Base-by-base conservation (phyloP, 1,140 invertebrate species). In the Aplysia californica region DNA sequence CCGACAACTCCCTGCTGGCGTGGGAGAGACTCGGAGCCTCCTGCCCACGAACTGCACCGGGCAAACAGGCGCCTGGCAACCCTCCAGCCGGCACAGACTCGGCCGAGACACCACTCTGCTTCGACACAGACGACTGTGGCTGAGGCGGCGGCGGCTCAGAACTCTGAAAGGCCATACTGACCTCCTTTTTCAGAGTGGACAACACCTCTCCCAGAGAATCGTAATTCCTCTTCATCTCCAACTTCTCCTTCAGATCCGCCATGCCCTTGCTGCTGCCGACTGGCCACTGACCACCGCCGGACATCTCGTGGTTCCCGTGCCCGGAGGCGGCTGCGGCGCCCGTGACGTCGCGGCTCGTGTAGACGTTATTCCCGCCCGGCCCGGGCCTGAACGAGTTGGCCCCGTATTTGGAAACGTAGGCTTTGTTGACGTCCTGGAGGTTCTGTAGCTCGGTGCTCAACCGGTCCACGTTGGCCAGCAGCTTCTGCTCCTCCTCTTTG, bases 211-310 rank as follows among this genome's bases (percentile, higher is more conserved):
- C 67, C 55, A 77, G 67, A 10, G 75, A 39, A 21, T 80, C 75
- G 56, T 70, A 58, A 59, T 80, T 75, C 36, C 72, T 76, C 35
- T 76, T 76, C 75, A 79, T 76, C 31, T 76, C 65, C 38, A 76
- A 31, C 39, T 79, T 76, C 56, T 76, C 75, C 35, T 73, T 73
- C 38, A 73, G 21, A 38, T 39, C 59, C 35, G 58, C 35, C n/a
- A 23, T 59, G 21, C 44, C 29, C 21, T 38, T 5, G 56, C 15
- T 18, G n/a, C n/a, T n/a, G n/a, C n/a, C n/a, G 20, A n/a, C 36
- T 36, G 3, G 35, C 21, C 4, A 3, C 6, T 21, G n/a, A 5
- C 39, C n/a, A 35, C 39, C 39, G 23, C 68, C 68, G 5, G 29
- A 15, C 44, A 38, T 26, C 5, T 26, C 66, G 15, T 23, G 2